phyloP scores from a whole-genome alignment of 2,888 invertebrate genomes.

The Ormia ochracea region DNA sequence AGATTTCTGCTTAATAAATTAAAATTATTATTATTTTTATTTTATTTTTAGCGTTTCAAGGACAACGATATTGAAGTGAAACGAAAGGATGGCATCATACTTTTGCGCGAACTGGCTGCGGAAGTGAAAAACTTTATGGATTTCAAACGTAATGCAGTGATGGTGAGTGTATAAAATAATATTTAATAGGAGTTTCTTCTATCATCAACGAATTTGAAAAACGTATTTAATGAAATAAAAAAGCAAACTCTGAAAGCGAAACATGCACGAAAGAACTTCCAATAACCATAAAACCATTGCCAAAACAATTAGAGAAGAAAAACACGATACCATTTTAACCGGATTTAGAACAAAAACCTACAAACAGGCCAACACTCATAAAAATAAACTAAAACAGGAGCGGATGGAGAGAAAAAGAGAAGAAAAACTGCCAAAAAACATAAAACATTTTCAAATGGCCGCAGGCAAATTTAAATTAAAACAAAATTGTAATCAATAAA shows the following conservation, averaged over 20 bases:
- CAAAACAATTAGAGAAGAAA: slow-evolving; percentile 28
- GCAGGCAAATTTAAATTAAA: slow-evolving; percentile 59
- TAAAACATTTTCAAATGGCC: slow-evolving; percentile 39
- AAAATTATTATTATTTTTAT: slow-evolving; percentile 1
- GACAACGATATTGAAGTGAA: slow-evolving; percentile 86
- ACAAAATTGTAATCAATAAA: slow-evolving; percentile 62
- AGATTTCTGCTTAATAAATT: not conserved
- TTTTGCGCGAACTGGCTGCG: slow-evolving; percentile 90
- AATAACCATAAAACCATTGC: slow-evolving; percentile 31
- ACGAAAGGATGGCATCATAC: slow-evolving; percentile 88
- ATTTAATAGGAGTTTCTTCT: not conserved
- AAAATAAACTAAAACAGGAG: slow-evolving; percentile 2
- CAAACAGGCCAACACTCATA: not conserved
- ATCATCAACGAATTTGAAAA: not conserved
- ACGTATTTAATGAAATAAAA: not conserved
- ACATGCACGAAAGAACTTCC: not conserved
- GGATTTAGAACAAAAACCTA: slow-evolving; percentile 17
- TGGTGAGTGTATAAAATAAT: slow-evolving; percentile 81
- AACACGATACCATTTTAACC: slow-evolving; percentile 6
- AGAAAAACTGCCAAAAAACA: slow-evolving; percentile 12
- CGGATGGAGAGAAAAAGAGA: too few species aligned
- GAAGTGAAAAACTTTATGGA: slow-evolving; percentile 96
- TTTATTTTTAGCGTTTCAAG: slow-evolving; percentile 84
- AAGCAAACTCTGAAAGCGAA: not conserved
- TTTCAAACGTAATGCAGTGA: slow-evolving; percentile 92